Percentiles rank a stretch among this genome's conserved stretches.
Evolutionary conservation across 2,888 invertebrate species (phyloP).

Genomic region (Parnassius smintheus): DNA sequence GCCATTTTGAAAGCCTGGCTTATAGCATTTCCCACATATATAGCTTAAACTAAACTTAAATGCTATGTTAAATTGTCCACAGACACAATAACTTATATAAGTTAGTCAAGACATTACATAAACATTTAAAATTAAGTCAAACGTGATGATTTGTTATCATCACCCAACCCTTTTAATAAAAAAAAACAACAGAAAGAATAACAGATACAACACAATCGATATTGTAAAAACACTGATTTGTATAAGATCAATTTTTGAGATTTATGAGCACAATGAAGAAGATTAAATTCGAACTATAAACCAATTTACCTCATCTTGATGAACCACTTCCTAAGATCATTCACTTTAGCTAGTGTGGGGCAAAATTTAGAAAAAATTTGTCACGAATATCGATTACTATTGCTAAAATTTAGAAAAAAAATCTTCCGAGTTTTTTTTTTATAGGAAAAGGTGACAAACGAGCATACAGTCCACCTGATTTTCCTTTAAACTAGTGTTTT

Average conservation of each 20-base stretch:
- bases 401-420: too few relatives aligned
- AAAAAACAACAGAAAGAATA: not conserved
- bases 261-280: slow-evolving; percentile 7
- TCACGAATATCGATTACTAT: too few relatives aligned
- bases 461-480: too few relatives aligned
- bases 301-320: slow-evolving; percentile 21
- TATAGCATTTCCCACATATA: not conserved
- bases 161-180: not conserved
- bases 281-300: not conserved
- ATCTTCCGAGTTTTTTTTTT: too few relatives aligned
- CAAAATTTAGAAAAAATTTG: not conserved
- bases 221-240: slow-evolving; percentile 1
- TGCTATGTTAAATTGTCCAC: not conserved
- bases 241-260: not conserved
- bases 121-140: not conserved
- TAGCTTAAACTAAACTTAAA: not conserved
- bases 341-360: slow-evolving; percentile 1
- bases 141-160: not conserved
- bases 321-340: slow-evolving; percentile 11
- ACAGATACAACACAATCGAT: not conserved
- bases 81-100: not conserved
- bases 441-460: too few relatives aligned
- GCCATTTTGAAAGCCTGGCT: slow-evolving; percentile 1
- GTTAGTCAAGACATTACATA: too few relatives aligned
- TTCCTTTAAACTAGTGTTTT: too few relatives aligned